Percentiles rank a stretch among this genome's conserved stretches.
Evolutionary conservation across 2,888 invertebrate genomes (phyloP).

Genomic region (Phaedon cochleariae): DNA sequence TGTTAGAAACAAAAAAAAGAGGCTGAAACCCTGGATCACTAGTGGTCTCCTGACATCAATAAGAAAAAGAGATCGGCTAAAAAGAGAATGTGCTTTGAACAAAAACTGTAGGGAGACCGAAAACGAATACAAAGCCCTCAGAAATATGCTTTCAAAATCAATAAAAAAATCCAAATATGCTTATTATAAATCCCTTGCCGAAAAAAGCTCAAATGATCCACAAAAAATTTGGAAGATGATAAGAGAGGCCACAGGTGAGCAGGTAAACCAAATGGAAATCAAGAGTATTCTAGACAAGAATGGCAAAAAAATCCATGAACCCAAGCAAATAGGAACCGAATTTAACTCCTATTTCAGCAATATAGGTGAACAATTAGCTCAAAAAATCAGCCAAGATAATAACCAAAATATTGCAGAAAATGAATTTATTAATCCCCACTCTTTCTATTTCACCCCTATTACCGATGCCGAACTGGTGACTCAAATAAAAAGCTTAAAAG

Average conservation of each 20-base stretch:
- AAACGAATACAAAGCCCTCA: constrained; percentile 8
- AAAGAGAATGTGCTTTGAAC: background rate
- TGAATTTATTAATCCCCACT: background rate
- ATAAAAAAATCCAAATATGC: constrained; percentile 19
- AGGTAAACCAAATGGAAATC: too few relatives aligned
- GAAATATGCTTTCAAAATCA: constrained; percentile 6
- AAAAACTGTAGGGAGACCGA: background rate
- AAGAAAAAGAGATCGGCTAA: constrained; percentile 14
- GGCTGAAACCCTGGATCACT: constrained; percentile 21
- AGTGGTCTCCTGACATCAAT: constrained; percentile 10
- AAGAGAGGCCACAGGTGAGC: background rate
- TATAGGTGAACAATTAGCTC: too few relatives aligned
- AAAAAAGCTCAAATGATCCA: constrained; percentile 11
- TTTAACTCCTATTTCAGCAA: too few relatives aligned
- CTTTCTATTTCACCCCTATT: background rate
- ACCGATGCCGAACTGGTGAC: background rate
- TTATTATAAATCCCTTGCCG: constrained; percentile 12
- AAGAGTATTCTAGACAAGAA: too few relatives aligned
- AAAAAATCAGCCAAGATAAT: too few relatives aligned
- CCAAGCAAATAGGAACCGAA: too few relatives aligned
- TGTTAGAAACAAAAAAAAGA: constrained; percentile 10
- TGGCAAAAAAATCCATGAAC: too few relatives aligned
- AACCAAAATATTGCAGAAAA: too few relatives aligned
- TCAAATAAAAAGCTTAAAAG: background rate
- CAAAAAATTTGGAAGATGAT: constrained; percentile 12